Conservation (phyloP, 2,797 vertebrate species). For the Scyliorhinus canicula region DNA sequence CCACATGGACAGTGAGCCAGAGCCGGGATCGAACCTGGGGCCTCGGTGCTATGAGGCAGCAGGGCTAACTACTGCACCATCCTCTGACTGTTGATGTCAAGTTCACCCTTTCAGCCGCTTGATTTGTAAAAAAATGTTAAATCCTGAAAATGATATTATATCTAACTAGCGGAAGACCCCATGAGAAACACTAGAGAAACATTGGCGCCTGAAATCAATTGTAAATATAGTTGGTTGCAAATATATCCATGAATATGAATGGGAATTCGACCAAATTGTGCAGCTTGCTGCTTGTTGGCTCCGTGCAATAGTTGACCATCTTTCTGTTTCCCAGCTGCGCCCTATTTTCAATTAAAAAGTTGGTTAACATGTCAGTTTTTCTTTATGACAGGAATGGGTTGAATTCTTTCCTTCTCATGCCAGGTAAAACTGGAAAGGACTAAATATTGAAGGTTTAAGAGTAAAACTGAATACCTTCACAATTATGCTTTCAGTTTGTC, state of each 20-base stretch:
- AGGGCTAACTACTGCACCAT: too few relatives aligned
- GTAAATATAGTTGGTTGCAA: neutral
- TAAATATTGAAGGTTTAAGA: neutral
- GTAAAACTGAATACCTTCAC: neutral
- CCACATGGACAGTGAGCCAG: too few relatives aligned
- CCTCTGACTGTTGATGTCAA: neutral
- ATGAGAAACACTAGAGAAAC: neutral
- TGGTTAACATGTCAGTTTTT: neutral
- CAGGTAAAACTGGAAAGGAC: neutral
- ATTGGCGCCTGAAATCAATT: neutral
- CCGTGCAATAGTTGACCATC: neutral
- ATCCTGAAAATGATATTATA: too few relatives aligned
- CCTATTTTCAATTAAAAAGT: neutral
- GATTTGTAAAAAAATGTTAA: too few relatives aligned
- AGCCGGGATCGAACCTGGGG: too few relatives aligned
- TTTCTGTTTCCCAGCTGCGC: neutral
- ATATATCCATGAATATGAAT: neutral
- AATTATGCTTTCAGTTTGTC: neutral
- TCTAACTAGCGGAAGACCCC: neutral
- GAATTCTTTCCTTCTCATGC: neutral
- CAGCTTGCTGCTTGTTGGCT: too few relatives aligned
- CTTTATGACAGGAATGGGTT: neutral
- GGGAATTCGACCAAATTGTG: neutral
- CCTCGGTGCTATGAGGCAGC: too few relatives aligned
- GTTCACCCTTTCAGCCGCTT: neutral